Evolutionary conservation across 2,797 vertebrate genomes (phyloP).

Genomic region (Poecilia gillii): DNA sequence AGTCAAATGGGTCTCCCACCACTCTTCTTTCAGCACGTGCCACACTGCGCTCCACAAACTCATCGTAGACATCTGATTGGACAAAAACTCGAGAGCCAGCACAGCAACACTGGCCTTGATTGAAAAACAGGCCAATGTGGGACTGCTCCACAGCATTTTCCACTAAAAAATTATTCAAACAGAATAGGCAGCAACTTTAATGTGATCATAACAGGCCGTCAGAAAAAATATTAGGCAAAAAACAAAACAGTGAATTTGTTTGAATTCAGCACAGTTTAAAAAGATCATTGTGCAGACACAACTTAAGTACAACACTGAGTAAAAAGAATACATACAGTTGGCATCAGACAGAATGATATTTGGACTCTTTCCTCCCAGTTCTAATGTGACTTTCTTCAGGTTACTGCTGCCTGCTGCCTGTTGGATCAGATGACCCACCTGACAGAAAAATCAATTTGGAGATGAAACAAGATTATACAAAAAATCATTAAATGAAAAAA

Average conservation of each 20-base stretch:
- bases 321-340: constrained; percentile 81
- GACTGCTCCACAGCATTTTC: constrained; percentile 94
- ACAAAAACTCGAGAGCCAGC: constrained; percentile 92
- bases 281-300: background rate
- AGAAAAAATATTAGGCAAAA: background rate
- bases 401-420: constrained; percentile 91
- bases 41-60: constrained; percentile 92
- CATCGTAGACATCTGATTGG: constrained; percentile 89
- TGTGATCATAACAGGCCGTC: too few species aligned
- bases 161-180: constrained; percentile 76
- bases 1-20: constrained; percentile 93
- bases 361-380: constrained; percentile 96
- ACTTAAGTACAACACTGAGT: background rate
- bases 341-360: constrained; percentile 95
- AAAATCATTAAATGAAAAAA: background rate
- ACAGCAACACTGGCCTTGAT: constrained; percentile 97
- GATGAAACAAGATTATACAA: background rate
- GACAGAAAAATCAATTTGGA: background rate
- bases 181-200: constrained; percentile 1
- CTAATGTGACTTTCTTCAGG: constrained; percentile 94
- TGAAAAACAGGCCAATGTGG: constrained; percentile 95
- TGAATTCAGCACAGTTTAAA: background rate
- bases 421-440: constrained; percentile 94
- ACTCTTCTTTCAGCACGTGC: constrained; percentile 87
- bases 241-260: background rate